Evolutionary conservation across 92 coral and sea anemone genomes (phyloP).

Genomic region (Desmophyllum pertusum): DNA sequence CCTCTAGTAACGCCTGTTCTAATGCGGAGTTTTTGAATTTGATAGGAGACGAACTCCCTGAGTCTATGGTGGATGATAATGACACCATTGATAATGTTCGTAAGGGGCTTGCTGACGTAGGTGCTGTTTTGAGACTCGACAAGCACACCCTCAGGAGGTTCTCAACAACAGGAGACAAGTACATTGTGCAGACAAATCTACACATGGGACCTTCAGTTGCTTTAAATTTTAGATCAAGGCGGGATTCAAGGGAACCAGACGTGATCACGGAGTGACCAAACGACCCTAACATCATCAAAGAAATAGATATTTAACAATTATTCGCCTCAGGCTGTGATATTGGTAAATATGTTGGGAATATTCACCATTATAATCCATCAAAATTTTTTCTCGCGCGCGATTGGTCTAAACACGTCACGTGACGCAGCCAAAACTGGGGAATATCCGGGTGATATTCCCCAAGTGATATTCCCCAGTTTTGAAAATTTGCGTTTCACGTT

Average conservation of each 20-base stretch:
- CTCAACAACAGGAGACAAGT: conserved; percentile 80
- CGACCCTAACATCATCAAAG: no score
- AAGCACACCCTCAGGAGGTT: conserved; percentile 78
- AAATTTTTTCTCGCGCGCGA: no score
- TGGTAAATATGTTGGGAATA: no score
- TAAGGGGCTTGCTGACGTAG: conserved; percentile 74
- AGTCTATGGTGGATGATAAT: conserved; percentile 86
- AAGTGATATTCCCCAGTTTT: no score
- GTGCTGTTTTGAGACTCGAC: conserved; percentile 74
- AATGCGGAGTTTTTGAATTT: conserved; percentile 67
- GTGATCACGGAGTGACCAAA: not conserved
- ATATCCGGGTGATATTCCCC: no score
- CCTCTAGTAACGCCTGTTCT: conserved; percentile 27
- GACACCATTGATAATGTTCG: conserved; percentile 76
- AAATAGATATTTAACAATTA: not conserved
- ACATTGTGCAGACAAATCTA: conserved; percentile 73
- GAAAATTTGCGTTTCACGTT: no score
- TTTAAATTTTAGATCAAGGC: conserved; percentile 52
- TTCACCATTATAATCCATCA: no score
- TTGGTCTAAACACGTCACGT: no score
- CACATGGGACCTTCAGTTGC: conserved; percentile 69
- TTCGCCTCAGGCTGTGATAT: no score
- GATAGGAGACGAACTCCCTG: conserved; percentile 80
- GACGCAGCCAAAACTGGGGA: no score
- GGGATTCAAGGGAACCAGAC: not conserved